phyloP scores from a whole-genome alignment of 2,113 vertebrate species.

The Chunga burmeisteri region DNA sequence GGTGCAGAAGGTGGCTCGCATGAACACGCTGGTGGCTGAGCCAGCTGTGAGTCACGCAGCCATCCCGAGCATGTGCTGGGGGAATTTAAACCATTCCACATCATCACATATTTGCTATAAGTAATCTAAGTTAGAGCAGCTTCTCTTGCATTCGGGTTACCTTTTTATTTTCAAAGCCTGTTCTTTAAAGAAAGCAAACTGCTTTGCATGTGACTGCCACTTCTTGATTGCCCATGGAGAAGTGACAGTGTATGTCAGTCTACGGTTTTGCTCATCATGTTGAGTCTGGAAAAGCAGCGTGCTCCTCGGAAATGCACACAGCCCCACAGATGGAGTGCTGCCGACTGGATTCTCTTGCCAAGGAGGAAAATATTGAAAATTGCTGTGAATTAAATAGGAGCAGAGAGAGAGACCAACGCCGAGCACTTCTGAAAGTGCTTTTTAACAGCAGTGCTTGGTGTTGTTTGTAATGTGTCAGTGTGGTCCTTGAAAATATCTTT shows the following conservation, averaged over 20 bases:
- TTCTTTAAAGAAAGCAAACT: neutral
- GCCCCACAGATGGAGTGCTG: neutral
- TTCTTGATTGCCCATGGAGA: neutral
- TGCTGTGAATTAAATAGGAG: neutral
- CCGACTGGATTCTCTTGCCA: neutral
- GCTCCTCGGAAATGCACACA: accelerated
- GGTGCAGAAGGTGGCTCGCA: accelerated
- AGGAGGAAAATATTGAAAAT: neutral
- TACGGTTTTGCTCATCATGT: neutral
- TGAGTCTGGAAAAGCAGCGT: accelerated
- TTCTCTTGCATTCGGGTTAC: neutral
- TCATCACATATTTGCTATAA: neutral
- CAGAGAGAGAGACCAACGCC: neutral
- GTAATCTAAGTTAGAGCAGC: neutral
- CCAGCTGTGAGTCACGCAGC: neutral
- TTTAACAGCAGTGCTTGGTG: neutral
- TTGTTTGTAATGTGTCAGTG: neutral
- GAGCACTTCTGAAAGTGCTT: neutral
- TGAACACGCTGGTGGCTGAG: neutral
- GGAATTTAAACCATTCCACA: neutral
- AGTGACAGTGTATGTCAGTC: neutral
- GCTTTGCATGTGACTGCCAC: neutral
- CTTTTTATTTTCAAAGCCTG: neutral
- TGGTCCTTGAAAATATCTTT: neutral
- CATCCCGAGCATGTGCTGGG: neutral